Evolutionary conservation across 2,888 invertebrate genomes (phyloP), one percentile per base, ranked within the genome.

Genomic region (Torymus texanus): DNA sequence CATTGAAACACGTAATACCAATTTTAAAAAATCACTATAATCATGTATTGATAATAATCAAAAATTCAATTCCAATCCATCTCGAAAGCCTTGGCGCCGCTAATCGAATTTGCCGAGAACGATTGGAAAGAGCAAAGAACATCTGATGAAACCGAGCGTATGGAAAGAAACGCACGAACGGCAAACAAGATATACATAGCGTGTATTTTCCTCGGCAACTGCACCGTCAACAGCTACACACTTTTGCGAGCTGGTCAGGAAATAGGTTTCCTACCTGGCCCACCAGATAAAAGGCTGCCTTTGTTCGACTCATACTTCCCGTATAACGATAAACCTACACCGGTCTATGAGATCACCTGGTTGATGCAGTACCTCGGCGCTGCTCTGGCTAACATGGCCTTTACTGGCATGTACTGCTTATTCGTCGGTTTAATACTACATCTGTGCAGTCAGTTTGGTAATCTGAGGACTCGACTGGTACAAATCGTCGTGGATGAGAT

Each of bases 401-500:
- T 85, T 63, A 83, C 86, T 1, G 84, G 83, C 14, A 83, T 84
- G n/a, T 85, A 87, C 50, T 80, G 84, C 4, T 83, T 84, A 5
- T 70, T 87, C 2, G 83, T 83, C 1, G 81, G 84, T 10, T 73
- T 87, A 5, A 81, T 86, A 5, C 63, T 86, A 50, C 88, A 88
- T 68, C 61, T 87, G 8, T 86, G 87, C 50, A 86, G 85, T 4
- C 88, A 88, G 75, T 67, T 87, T 2, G 77, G 71, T 4, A 78
- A 72, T 61, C 16, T 79, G 50, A 68, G 62, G n/a, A 29, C 29
- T 3, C 29, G 4, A 29, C 4, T 29, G 29, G 29, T 29, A 29
- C 29, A 29, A 5, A 29, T 29, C 29, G 29, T 29, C 29, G 29
- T 29, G 29, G 29, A 29, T 5, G 29, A 29, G 29, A 29, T 5